Conservation (phyloP, 2,888 invertebrate species). For the Noctua janthe region DNA sequence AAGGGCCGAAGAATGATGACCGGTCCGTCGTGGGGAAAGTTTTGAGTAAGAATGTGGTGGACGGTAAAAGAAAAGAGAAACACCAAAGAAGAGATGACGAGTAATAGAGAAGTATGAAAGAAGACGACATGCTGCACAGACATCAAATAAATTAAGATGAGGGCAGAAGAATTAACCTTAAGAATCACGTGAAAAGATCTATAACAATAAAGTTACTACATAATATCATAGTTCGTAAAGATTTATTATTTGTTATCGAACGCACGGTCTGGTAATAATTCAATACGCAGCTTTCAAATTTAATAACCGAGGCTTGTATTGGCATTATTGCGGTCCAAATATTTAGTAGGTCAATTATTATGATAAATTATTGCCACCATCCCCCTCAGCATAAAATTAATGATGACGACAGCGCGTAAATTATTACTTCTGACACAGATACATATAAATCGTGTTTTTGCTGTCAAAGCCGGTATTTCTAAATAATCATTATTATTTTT, state of each 20-base stretch:
- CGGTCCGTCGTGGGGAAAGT: no score
- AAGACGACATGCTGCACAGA: background rate
- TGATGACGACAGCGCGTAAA: slow-evolving; percentile 24
- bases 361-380: slow-evolving; percentile 48
- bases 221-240: background rate
- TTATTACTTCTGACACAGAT: slow-evolving; percentile 19
- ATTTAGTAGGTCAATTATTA: slow-evolving; percentile 58
- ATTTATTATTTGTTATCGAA: slow-evolving; percentile 34
- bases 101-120: background rate
- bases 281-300: slow-evolving; percentile 53
- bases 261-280: slow-evolving; percentile 38
- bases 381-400: slow-evolving; percentile 32
- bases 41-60: no score
- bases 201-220: background rate
- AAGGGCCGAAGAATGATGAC: no score
- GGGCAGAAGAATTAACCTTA: background rate
- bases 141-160: background rate
- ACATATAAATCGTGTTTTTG: slow-evolving; percentile 4
- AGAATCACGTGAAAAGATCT: background rate
- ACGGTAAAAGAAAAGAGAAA: no score
- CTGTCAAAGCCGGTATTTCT: background rate
- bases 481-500: background rate
- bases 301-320: slow-evolving; percentile 50
- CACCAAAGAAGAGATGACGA: background rate
- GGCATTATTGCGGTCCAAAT: slow-evolving; percentile 54